Evolutionary conservation across 2,113 vertebrate genomes (phyloP), one percentile per base, ranked within the genome.

Genomic region (Clarias batrachus): DNA sequence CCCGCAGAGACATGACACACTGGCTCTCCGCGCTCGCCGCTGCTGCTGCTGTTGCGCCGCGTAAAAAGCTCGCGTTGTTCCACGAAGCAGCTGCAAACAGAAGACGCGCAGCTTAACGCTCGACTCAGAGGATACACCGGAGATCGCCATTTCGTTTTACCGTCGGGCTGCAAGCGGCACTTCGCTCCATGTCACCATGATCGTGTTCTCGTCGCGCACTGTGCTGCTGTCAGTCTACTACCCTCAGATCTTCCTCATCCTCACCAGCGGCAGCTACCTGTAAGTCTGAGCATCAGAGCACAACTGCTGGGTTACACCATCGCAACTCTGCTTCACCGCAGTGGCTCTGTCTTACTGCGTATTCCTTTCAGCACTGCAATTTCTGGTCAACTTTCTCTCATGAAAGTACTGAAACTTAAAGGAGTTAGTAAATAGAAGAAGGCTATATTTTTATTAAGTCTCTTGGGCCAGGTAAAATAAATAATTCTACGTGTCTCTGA

Each of bases 221-320:
- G 97, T 97, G 89, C 95, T 98, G 93, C 96, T 98, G 93, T 97
- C 97, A 93, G 96, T 99, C 92, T 98, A 97, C 93, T 98, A 97
- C 88, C 98, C 97, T 87, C 98, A 98, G 96, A 97, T 99, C 93
- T 98, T 98, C 94, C 97, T 99, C 92, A 96, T 99, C 95, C 96
- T 99, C 93, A 98, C 97, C 94, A 98, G 98, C 91, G 96, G 97
- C 92, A 97, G 97, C 94, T 98, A 97, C 96, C 96, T 97, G 96
- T 98, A 96, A 97, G 97, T 97, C 87, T 87, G 77, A 85, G 89
- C 74, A 66, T 86, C 85, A 52, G 23, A 48, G 54, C 57, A 52
- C 63, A 33, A 37, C 54, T 70, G 77, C n/a, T 79, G 19, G 59
- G n/a, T 17, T 59, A 33, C 3, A 59, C 77, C 77, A 57, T 3